phyloP scores from a whole-genome alignment of 2,888 invertebrate species.

The Caenorhabditis plicata region DNA sequence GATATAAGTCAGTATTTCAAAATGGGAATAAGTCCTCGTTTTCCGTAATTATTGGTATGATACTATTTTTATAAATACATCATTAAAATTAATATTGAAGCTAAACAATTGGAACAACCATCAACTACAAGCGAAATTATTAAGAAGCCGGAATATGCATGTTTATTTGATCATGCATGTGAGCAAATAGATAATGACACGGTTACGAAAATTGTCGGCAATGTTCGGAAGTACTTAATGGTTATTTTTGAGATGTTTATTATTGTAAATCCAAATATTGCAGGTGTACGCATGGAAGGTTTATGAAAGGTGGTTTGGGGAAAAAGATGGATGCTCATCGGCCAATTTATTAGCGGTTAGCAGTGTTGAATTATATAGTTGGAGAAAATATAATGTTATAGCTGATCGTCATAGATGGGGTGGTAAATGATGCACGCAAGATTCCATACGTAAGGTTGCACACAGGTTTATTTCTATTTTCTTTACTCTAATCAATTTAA shows the following conservation, averaged over 20 bases:
- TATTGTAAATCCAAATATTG: slow-evolving; percentile 9
- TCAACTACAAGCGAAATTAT: slow-evolving; percentile 31
- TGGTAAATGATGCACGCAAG: slow-evolving; percentile 56
- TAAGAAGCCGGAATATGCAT: slow-evolving; percentile 36
- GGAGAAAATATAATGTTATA: too few relatives aligned
- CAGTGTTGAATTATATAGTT: background rate
- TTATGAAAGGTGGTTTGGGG: slow-evolving; percentile 58
- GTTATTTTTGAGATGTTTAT: slow-evolving; percentile 18
- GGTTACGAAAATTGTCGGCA: slow-evolving; percentile 53
- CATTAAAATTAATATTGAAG: slow-evolving; percentile 15
- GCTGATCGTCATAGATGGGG: slow-evolving; percentile 52
- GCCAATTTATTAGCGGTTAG: slow-evolving; percentile 39
- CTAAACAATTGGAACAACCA: slow-evolving; percentile 42
- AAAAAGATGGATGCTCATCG: slow-evolving; percentile 23
- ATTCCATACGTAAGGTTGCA: slow-evolving; percentile 54
- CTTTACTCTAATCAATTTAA: background rate
- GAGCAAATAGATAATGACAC: slow-evolving; percentile 48
- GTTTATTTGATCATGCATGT: slow-evolving; percentile 50
- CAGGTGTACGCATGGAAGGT: slow-evolving; percentile 58
- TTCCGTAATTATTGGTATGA: slow-evolving; percentile 40
- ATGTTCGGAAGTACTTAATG: slow-evolving; percentile 53
- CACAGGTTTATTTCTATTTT: slow-evolving; percentile 32
- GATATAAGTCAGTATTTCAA: slow-evolving; percentile 36
- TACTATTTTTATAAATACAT: background rate
- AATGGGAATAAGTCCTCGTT: slow-evolving; percentile 34